A percentile compares a stretch with the other conserved stretches of the same genome.
These are phyloP conservation scores for Chorisops tibialis DNA, from an alignment of 2,888 invertebrate genomes.

Conservation along the genomic window DNA sequence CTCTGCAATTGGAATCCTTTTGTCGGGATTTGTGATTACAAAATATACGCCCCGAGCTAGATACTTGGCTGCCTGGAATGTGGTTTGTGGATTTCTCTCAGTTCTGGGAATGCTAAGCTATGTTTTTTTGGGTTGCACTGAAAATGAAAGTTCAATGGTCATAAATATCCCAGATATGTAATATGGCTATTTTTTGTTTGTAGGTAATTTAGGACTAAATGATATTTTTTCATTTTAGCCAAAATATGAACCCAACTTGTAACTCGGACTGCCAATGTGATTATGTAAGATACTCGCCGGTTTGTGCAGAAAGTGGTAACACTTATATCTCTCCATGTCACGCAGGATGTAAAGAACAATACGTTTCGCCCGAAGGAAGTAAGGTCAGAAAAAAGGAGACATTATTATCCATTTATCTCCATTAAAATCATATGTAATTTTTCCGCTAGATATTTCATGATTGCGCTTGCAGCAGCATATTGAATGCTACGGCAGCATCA, in stretches of 20 bases:
- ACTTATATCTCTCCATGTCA: conserved; percentile 78
- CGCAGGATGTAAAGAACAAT: conserved; percentile 64
- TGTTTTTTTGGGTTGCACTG: conserved; percentile 64
- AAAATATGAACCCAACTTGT: conserved; percentile 50
- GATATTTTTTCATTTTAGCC: not conserved
- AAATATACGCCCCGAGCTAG: conserved; percentile 64
- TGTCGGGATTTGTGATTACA: conserved; percentile 65
- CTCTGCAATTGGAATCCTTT: conserved; percentile 65
- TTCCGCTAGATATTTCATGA: conserved; percentile 12
- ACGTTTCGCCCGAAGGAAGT: conserved; percentile 48
- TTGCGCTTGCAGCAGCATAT: conserved; percentile 1
- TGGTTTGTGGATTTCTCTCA: conserved; percentile 61
- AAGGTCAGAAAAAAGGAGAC: conserved; percentile 51
- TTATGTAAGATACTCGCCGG: conserved; percentile 69
- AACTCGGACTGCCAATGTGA: conserved; percentile 66
- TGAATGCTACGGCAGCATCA: conserved; percentile 7
- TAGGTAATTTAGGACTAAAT: not conserved
- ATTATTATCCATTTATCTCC: not conserved
- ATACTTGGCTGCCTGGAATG: conserved; percentile 67
- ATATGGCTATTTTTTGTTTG: conserved; percentile 1
- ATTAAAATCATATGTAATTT: no score
- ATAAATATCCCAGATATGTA: conserved; percentile 46
- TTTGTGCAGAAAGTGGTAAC: conserved; percentile 63
- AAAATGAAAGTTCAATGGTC: conserved; percentile 56
- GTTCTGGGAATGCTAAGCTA: conserved; percentile 63